Evolutionary conservation across 53 echinoderm and acorn worm species (phyloP).

Genomic region (Holothuria leucospilota): DNA sequence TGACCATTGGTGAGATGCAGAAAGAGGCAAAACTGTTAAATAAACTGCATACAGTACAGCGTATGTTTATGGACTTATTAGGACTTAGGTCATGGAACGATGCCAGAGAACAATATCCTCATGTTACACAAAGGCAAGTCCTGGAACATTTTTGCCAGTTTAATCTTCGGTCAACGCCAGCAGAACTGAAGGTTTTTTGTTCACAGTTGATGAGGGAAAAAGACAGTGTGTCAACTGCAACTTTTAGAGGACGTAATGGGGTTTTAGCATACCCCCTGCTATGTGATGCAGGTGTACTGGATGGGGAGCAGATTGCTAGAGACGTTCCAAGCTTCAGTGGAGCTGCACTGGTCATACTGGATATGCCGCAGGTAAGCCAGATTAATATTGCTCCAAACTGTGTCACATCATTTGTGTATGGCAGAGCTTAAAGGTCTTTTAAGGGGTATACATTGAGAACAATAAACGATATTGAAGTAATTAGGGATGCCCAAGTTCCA

Average conservation of each 20-base stretch:
- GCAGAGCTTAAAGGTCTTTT: no score
- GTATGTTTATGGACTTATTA: slow-evolving; percentile 15
- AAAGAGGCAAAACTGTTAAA: background rate
- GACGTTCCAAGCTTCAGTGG: slow-evolving; percentile 7
- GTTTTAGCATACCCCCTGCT: background rate
- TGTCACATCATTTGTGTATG: no score
- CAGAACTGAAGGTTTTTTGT: background rate
- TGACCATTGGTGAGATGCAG: slow-evolving; percentile 6
- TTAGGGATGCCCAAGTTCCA: no score
- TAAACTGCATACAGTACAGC: background rate
- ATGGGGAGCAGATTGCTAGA: background rate
- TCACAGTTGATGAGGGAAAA: background rate
- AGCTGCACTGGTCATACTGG: background rate
- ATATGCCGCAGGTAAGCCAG: background rate
- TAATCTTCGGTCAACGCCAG: background rate
- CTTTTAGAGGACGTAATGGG: background rate
- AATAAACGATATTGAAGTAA: no score
- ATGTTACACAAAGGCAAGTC: background rate
- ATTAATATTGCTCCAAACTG: no score
- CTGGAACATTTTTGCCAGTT: slow-evolving; percentile 19
- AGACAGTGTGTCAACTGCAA: background rate
- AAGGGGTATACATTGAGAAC: no score
- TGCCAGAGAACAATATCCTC: background rate
- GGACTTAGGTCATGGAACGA: background rate
- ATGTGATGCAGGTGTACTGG: background rate